Evolutionary conservation across 2,888 invertebrate species (phyloP).

Genomic region (Tubulanus polymorphus): DNA sequence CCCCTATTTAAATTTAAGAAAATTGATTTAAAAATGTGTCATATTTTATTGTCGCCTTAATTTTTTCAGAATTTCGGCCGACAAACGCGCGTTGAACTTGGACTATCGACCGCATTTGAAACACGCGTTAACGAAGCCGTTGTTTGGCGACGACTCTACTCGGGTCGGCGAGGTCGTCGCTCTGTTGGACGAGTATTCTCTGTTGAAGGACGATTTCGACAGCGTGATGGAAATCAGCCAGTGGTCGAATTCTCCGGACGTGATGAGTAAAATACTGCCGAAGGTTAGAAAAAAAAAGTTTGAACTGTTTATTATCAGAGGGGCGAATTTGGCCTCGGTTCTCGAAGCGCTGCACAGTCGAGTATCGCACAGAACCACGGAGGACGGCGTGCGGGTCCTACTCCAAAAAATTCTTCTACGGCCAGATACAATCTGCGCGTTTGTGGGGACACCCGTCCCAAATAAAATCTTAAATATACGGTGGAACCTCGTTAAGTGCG

Average conservation of each 20-base stretch:
- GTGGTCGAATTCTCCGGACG: constrained; percentile 72
- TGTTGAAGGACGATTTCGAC: constrained; percentile 88
- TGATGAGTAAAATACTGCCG: constrained; percentile 64
- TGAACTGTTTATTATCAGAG: too few relatives aligned
- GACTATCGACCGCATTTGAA: constrained; percentile 83
- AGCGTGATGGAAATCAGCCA: constrained; percentile 77
- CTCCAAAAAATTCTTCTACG: too few relatives aligned
- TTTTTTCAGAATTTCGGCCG: constrained; percentile 68
- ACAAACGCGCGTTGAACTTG: constrained; percentile 74
- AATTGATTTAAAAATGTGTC: neutral
- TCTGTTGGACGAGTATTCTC: constrained; percentile 77
- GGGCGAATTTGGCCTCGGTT: too few relatives aligned
- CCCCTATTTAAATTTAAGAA: neutral
- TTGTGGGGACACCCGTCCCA: too few relatives aligned
- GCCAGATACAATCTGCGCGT: too few relatives aligned
- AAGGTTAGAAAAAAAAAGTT: constrained; percentile 50
- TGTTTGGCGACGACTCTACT: constrained; percentile 66
- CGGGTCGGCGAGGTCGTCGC: constrained; percentile 69
- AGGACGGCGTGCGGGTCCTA: too few relatives aligned
- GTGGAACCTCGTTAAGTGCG: too few relatives aligned
- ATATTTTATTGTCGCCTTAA: neutral
- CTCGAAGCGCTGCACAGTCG: too few relatives aligned
- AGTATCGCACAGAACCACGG: too few relatives aligned
- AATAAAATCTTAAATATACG: too few relatives aligned
- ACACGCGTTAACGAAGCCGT: constrained; percentile 71